phyloP scores from a whole-genome alignment of 2,888 invertebrate genomes.

The Folsomia manolachei region DNA sequence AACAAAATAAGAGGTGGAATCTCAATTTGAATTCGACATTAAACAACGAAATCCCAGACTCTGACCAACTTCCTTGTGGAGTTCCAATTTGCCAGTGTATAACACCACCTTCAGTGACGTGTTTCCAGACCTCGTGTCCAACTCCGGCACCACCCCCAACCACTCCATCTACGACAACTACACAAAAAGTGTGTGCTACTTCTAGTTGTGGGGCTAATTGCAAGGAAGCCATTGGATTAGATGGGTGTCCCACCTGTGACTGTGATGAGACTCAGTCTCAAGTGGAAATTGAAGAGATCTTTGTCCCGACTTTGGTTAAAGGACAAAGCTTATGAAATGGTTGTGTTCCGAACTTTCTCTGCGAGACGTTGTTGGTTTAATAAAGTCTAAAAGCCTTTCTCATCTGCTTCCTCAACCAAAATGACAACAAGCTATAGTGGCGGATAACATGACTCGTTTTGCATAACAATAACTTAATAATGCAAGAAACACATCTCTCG shows the following conservation, averaged over 20 bases:
- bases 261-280: constrained; percentile 22
- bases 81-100: constrained; percentile 37
- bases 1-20: constrained; percentile 6
- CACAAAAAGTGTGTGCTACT: constrained; percentile 18
- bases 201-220: constrained; percentile 32
- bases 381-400: constrained; percentile 1
- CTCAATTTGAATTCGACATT: too few species aligned
- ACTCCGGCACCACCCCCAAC: too few species aligned
- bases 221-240: constrained; percentile 24
- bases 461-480: background rate
- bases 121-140: constrained; percentile 36
- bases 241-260: constrained; percentile 41
- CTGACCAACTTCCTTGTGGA: constrained; percentile 36
- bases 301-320: too few species aligned
- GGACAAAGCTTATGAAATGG: constrained; percentile 35
- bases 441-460: constrained; percentile 8
- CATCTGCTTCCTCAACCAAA: background rate
- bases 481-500: background rate
- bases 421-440: background rate
- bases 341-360: background rate
- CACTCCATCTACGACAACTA: constrained; percentile 15
- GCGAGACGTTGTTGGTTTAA: background rate
- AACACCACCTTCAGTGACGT: constrained; percentile 39
- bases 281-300: constrained; percentile 8
- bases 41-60: constrained; percentile 12